Conservation (phyloP, 2,888 invertebrate species). For the Amphipyra berbera region DNA sequence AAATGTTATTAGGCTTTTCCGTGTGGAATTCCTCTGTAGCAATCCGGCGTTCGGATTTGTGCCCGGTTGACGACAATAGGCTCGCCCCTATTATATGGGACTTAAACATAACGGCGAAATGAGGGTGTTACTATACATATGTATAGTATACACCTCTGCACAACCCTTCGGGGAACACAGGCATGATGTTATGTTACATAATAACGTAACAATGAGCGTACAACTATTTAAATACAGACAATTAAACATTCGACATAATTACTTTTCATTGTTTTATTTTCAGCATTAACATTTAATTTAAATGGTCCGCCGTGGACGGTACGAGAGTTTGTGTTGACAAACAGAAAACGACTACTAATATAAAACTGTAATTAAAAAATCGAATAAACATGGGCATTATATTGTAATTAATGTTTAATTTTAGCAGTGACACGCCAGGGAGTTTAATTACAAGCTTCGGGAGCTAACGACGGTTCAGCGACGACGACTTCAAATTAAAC, state of each 20-base stretch:
- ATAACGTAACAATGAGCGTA: slow-evolving; percentile 16
- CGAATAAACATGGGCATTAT: slow-evolving; percentile 52
- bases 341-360: neutral
- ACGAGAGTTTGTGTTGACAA: neutral
- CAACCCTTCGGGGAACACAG: no score
- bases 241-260: slow-evolving; percentile 24
- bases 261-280: slow-evolving; percentile 34
- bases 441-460: slow-evolving; percentile 12
- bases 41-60: no score
- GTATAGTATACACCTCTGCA: no score
- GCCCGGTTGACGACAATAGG: no score
- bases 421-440: slow-evolving; percentile 37
- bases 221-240: slow-evolving; percentile 7
- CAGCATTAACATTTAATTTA: slow-evolving; percentile 6
- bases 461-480: slow-evolving; percentile 26
- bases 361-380: slow-evolving; percentile 40
- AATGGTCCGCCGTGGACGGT: neutral
- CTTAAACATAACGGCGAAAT: no score
- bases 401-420: slow-evolving; percentile 62
- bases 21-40: no score
- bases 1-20: no score
- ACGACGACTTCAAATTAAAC: slow-evolving; percentile 32
- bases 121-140: no score
- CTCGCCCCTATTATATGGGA: no score
- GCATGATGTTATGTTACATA: no score